phyloP scores from a whole-genome alignment of 2,888 invertebrate genomes.

The Vanessa cardui region DNA sequence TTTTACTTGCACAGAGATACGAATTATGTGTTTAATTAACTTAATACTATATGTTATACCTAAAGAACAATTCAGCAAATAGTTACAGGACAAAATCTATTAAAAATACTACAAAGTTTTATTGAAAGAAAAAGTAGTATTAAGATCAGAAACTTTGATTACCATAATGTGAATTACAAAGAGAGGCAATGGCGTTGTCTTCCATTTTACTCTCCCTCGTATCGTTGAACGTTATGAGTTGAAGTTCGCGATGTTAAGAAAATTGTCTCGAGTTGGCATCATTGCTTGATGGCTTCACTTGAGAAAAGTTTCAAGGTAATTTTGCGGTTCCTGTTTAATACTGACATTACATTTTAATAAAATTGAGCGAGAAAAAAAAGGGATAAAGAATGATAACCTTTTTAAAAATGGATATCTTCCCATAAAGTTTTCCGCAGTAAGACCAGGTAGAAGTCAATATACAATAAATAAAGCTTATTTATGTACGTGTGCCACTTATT shows the following conservation, averaged over 20 bases:
- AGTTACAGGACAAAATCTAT: background rate
- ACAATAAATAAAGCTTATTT: too few species aligned
- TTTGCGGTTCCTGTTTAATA: constrained; percentile 21
- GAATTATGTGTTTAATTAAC: constrained; percentile 30
- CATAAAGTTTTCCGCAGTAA: too few species aligned
- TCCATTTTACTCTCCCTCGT: constrained; percentile 9
- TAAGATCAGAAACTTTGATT: background rate
- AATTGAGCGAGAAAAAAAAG: background rate
- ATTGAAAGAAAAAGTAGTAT: background rate
- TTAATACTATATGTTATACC: constrained; percentile 13
- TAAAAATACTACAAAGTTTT: background rate
- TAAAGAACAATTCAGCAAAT: background rate
- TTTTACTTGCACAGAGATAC: constrained; percentile 35
- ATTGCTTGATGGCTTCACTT: constrained; percentile 23
- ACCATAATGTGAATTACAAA: constrained; percentile 2
- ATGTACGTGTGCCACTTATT: too few species aligned
- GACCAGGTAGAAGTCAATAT: too few species aligned
- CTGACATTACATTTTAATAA: constrained; percentile 17
- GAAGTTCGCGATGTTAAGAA: constrained; percentile 29
- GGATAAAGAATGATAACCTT: too few species aligned
- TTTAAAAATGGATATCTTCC: too few species aligned
- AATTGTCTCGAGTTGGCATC: constrained; percentile 29
- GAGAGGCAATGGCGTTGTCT: constrained; percentile 8
- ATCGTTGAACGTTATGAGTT: constrained; percentile 12
- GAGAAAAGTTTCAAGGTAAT: constrained; percentile 23